Evolutionary conservation across 2,113 vertebrate species (phyloP).

Genomic region (Corvus moneduloides): DNA sequence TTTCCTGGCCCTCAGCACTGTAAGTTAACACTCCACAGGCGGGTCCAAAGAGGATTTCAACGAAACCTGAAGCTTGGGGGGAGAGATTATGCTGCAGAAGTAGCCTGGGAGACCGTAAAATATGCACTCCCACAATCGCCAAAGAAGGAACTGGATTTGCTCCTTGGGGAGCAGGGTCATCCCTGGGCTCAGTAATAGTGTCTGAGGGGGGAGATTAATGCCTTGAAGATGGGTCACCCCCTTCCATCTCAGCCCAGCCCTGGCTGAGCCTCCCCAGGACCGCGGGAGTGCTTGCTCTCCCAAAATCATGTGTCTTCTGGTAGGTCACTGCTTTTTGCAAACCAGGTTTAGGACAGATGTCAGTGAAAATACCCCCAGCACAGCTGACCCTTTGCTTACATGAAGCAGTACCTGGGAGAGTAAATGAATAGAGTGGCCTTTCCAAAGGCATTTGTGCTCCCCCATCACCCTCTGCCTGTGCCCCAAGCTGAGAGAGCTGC

Average conservation of each 20-base stretch:
- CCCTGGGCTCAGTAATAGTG: background rate
- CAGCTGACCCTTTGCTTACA: fast-evolving
- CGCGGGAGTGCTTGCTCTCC: background rate
- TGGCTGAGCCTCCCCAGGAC: background rate
- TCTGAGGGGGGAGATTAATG: background rate
- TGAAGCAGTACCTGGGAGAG: background rate
- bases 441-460: background rate
- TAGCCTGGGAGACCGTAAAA: conserved; percentile 43
- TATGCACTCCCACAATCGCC: conserved; percentile 28
- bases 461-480: background rate
- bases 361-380: background rate
- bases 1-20: conserved; percentile 46
- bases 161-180: conserved; percentile 20
- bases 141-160: conserved; percentile 62
- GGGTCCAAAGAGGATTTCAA: conserved; percentile 50
- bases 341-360: background rate
- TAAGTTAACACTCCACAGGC: conserved; percentile 59
- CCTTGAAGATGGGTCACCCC: background rate
- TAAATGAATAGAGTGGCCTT: background rate
- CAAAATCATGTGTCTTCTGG: background rate
- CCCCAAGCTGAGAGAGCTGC: background rate
- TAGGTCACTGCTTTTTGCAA: background rate
- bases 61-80: conserved; percentile 55
- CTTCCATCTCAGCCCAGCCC: background rate
- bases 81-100: conserved; percentile 57